Evolutionary conservation across 1,140 invertebrate genomes (phyloP).

Genomic region (Hylyphantes graminicola): DNA sequence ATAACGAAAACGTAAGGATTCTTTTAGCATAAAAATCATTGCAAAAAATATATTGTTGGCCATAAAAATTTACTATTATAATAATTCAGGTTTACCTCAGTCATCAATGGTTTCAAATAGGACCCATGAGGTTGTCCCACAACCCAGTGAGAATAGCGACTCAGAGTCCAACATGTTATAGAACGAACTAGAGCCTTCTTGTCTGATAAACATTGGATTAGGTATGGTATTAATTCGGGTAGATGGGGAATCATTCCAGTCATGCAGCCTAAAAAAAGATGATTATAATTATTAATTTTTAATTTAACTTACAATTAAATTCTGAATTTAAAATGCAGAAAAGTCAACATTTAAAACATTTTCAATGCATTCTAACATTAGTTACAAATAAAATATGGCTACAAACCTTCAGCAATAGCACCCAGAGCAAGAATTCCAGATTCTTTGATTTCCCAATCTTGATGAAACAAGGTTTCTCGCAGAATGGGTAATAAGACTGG

Average conservation of each 20-base stretch:
- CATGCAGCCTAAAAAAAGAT: slow-evolving; percentile 82
- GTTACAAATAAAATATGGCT: not conserved
- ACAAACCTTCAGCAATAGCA: slow-evolving; percentile 93
- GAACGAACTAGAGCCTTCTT: slow-evolving; percentile 96
- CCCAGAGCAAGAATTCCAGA: slow-evolving; percentile 95
- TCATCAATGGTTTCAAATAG: slow-evolving; percentile 95
- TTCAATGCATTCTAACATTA: not conserved
- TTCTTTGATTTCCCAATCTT: slow-evolving; percentile 97
- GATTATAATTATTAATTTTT: not conserved
- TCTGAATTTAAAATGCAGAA: not conserved
- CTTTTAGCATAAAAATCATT: no score
- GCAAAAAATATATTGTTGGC: no score
- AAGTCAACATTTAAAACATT: slow-evolving; percentile 26
- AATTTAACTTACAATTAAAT: not conserved
- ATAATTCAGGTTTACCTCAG: slow-evolving; percentile 76
- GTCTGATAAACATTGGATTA: slow-evolving; percentile 92
- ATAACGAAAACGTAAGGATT: no score
- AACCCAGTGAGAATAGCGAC: slow-evolving; percentile 98
- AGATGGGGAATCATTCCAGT: slow-evolving; percentile 96
- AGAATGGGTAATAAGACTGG: slow-evolving; percentile 95
- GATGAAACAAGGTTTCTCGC: slow-evolving; percentile 95
- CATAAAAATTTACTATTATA: not conserved
- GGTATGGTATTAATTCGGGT: slow-evolving; percentile 94
- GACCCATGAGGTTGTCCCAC: slow-evolving; percentile 92
- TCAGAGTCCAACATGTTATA: slow-evolving; percentile 99